Base-by-base conservation (phyloP, 2,797 vertebrate genomes). In the Typhlichthys eigenmanni region DNA sequence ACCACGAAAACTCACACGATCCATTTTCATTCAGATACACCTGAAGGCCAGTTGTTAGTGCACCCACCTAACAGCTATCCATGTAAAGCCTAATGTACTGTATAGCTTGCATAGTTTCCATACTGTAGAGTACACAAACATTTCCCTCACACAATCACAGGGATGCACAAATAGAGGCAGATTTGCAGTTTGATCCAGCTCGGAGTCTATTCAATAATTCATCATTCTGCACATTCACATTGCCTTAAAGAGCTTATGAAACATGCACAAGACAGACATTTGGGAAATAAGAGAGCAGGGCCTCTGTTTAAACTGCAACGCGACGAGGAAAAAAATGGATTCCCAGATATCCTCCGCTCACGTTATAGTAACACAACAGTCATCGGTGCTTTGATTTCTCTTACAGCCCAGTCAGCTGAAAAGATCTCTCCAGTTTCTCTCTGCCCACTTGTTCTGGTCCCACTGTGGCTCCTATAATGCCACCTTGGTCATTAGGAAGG, bases 161-260 rank as follows among this genome's bases (percentile, higher is more conserved):
- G 86, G 71, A 78, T 68, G 68, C 82, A 79, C 78, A 86, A 89
- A 88, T 85, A 88, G 78, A 90, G 69, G 80, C 78, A 83, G 79
- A 78, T 78, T 78, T 60, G 67, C 74, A 10, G 81, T 92, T 90
- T 93, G 89, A 92, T 93, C 85, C 84, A 73, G 78, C 81, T 87
- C 80, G 62, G 70, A 69, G 55, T 81, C 76, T 91, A 73, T 56
- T 92, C 84, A 91, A 92, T 92, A 90, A 93, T 92, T 92, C 78
- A 93, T 38, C 64, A 79, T 80, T 86, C 81, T 78, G 86, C 86
- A 88, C 89, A 81, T 84, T 85, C 85, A 87, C 84, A 79, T 89
- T 56, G 72, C 82, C 82, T 85, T 89, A 91, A 89, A 91, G 81
- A 86, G 52, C 61, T 49, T 76, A 89, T 89, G 72, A 90, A 91